Conservation (phyloP, 2,888 invertebrate genomes). For the Cenopis cana region DNA sequence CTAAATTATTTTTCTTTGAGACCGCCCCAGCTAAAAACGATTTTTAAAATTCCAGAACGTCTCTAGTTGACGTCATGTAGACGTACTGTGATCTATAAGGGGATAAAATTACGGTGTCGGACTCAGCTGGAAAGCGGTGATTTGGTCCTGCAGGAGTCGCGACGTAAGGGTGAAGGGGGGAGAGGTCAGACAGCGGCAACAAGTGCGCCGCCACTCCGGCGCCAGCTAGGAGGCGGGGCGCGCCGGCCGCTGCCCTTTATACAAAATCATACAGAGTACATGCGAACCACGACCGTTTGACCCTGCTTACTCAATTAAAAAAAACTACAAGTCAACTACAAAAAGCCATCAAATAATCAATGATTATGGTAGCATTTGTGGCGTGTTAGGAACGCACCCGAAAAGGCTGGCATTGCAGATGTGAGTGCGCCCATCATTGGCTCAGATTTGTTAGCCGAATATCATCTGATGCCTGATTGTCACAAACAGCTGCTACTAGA, state of each 20-base stretch:
- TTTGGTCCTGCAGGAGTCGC: slow-evolving; percentile 5
- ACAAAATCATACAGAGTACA: background rate
- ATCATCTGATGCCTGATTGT: too few relatives aligned
- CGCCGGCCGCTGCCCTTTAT: slow-evolving; percentile 16
- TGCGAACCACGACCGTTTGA: background rate
- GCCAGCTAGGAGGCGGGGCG: slow-evolving; percentile 52
- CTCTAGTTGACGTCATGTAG: slow-evolving; percentile 8
- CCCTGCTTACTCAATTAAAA: background rate
- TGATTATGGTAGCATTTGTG: too few relatives aligned
- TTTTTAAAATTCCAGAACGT: background rate
- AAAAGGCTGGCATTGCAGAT: too few relatives aligned
- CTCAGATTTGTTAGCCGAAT: too few relatives aligned
- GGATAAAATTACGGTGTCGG: slow-evolving; percentile 5
- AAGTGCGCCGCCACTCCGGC: slow-evolving; percentile 72
- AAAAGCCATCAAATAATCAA: too few relatives aligned
- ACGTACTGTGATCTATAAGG: background rate
- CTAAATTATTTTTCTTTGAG: background rate
- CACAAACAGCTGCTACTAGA: too few relatives aligned
- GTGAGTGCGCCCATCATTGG: too few relatives aligned
- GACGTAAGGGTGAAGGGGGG: slow-evolving; percentile 24
- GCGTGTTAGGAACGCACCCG: too few relatives aligned
- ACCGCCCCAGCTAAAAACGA: background rate
- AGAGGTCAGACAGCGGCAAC: slow-evolving; percentile 60
- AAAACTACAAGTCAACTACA: background rate
- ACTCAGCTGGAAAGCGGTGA: slow-evolving; percentile 9